phyloP scores from a whole-genome alignment of 2,797 vertebrate species.

The Notamacropus eugenii region DNA sequence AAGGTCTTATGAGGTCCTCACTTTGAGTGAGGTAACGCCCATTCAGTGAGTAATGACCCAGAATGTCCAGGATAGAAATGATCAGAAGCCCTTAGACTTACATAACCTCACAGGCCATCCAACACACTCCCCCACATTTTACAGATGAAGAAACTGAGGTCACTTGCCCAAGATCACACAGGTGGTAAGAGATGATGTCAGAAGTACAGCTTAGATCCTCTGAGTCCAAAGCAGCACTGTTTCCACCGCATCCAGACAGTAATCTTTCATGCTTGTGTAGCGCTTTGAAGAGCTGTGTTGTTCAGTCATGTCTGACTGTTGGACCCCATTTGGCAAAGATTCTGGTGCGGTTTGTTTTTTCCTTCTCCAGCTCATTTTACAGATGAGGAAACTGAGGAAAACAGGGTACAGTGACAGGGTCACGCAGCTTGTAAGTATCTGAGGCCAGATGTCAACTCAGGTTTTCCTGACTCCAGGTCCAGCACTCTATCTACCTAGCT shows the following conservation, averaged over 20 bases:
- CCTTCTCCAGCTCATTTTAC: neutral
- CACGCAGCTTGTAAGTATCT: neutral
- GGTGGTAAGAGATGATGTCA: neutral
- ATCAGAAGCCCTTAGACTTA: neutral
- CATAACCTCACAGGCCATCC: neutral
- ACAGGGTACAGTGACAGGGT: neutral
- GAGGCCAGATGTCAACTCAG: neutral
- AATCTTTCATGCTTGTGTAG: neutral
- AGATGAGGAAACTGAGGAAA: neutral
- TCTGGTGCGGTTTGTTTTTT: neutral
- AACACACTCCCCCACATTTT: neutral
- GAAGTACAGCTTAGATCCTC: neutral
- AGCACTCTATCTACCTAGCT: too few species aligned
- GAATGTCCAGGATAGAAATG: neutral
- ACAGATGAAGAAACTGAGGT: neutral
- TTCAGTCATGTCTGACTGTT: neutral
- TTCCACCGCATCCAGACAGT: neutral
- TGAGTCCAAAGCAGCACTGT: neutral
- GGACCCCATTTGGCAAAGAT: neutral
- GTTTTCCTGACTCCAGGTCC: neutral
- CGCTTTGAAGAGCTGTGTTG: neutral
- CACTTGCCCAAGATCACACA: too few species aligned
- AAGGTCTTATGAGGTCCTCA: too few species aligned
- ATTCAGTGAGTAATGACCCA: too few species aligned
- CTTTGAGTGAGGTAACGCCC: too few species aligned